phyloP scores from a whole-genome alignment of 1,140 invertebrate species.

The Philaenus spumarius region DNA sequence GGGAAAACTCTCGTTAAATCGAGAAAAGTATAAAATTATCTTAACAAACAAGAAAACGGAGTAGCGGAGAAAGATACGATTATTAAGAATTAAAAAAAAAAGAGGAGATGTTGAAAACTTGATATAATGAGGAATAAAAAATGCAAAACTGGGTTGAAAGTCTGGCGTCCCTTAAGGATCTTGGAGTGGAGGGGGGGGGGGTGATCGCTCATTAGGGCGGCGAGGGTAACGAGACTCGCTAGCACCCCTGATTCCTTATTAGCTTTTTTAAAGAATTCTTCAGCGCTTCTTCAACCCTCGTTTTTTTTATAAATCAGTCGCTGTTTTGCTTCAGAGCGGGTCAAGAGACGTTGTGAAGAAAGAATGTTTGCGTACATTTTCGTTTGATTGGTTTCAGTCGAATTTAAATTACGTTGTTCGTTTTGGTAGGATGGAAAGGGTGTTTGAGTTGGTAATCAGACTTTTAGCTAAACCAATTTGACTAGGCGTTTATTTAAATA shows the following conservation, averaged over 20 bases:
- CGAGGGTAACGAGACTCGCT: neutral
- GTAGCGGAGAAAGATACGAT: conserved; percentile 13
- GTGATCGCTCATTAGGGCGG: conserved; percentile 4
- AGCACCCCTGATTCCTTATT: conserved; percentile 9
- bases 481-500: too few relatives aligned
- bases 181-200: too few relatives aligned
- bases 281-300: too few relatives aligned
- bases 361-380: too few relatives aligned
- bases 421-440: too few relatives aligned
- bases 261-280: neutral
- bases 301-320: too few relatives aligned
- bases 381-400: too few relatives aligned
- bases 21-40: conserved; percentile 16
- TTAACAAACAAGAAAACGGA: conserved; percentile 9
- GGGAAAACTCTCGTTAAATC: conserved; percentile 7
- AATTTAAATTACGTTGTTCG: too few relatives aligned
- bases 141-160: conserved; percentile 10
- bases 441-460: too few relatives aligned
- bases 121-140: conserved; percentile 16
- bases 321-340: too few relatives aligned
- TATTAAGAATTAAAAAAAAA: conserved; percentile 19
- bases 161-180: neutral
- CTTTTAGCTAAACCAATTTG: too few relatives aligned
- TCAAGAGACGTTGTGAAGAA: too few relatives aligned
- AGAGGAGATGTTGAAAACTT: neutral